Conservation (phyloP, 2,113 vertebrate species). For the Marmota flaviventris region DNA sequence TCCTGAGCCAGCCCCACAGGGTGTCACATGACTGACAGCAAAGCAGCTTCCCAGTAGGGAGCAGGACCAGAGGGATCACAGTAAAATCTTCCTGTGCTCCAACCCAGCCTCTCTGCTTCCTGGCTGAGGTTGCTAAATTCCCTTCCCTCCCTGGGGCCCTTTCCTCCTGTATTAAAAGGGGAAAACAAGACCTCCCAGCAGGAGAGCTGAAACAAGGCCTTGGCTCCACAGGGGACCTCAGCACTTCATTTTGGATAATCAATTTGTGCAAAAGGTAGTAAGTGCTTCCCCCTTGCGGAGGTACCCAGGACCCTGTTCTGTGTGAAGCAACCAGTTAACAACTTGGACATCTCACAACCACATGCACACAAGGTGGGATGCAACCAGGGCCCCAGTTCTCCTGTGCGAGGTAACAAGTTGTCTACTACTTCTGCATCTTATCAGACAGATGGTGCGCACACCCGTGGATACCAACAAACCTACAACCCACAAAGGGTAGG, state of each 20-base stretch:
- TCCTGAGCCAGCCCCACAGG: not conserved
- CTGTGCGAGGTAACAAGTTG: not conserved
- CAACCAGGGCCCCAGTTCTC: not conserved
- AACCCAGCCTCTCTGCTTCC: not conserved
- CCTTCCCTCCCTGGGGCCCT: not conserved
- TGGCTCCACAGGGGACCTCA: not conserved
- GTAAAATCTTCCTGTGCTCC: not conserved
- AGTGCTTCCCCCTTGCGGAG: not conserved
- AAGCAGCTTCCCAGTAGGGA: not conserved
- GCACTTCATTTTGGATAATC: not conserved
- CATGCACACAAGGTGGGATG: not conserved
- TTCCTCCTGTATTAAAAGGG: not conserved
- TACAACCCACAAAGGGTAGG: not conserved
- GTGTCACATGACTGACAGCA: not conserved
- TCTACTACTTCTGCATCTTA: not conserved
- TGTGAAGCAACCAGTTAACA: not conserved
- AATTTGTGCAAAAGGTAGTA: not conserved
- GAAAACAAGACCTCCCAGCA: not conserved
- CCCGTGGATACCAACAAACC: not conserved
- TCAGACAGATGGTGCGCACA: not conserved
- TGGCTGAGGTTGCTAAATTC: not conserved
- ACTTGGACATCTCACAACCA: not conserved
- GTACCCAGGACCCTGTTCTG: not conserved
- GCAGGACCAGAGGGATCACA: not conserved
- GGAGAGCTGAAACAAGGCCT: not conserved